Evolutionary conservation across 1,140 invertebrate species (phyloP).

Genomic region (Meloidogyne hapla): DNA sequence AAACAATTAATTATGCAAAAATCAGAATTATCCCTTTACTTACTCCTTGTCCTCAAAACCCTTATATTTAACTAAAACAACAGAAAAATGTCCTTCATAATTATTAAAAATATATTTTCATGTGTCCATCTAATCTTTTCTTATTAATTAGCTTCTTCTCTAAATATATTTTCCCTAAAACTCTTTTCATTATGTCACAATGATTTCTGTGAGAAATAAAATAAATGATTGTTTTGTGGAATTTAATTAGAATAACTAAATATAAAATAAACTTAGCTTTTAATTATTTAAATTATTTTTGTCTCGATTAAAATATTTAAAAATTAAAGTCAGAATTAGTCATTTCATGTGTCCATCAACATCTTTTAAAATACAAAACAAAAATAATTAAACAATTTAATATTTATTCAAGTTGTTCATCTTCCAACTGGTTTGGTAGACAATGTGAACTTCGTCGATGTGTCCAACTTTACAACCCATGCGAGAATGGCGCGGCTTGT

Average conservation of each 20-base stretch:
- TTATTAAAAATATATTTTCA: neutral
- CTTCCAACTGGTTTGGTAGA: conserved; percentile 15
- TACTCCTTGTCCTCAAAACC: neutral
- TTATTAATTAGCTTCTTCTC: neutral
- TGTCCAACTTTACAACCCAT: conserved; percentile 8
- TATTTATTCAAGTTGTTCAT: neutral
- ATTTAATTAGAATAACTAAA: neutral
- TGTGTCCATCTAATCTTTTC: neutral
- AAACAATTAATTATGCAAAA: neutral
- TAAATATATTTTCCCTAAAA: neutral
- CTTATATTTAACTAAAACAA: neutral
- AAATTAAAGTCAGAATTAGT: too few species aligned
- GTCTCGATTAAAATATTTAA: too few species aligned
- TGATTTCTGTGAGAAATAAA: neutral
- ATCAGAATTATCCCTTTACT: neutral
- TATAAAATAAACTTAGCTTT: too few species aligned
- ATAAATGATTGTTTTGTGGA: neutral
- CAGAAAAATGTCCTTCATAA: neutral
- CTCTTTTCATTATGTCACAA: neutral
- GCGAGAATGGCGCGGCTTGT: conserved; percentile 15
- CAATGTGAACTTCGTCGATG: conserved; percentile 21
- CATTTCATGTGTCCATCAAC: too few species aligned
- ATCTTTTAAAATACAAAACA: neutral
- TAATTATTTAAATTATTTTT: too few species aligned
- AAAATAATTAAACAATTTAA: neutral